Base-by-base conservation (phyloP, 2,113 vertebrate genomes). In the Nerophis ophidion region DNA sequence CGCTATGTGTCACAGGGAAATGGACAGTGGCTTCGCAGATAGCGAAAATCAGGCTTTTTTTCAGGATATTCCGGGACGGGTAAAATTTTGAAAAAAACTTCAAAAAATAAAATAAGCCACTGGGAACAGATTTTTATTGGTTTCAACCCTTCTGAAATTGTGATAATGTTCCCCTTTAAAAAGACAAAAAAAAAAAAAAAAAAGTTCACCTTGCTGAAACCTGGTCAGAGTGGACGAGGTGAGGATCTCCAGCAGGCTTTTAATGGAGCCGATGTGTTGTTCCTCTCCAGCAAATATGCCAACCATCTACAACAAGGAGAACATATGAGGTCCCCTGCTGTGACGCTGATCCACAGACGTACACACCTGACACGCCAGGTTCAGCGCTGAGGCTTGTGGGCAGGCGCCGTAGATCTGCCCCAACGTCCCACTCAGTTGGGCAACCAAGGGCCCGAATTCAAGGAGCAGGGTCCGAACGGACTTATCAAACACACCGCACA, bases 401-500 rank as follows among this genome's bases (percentile, higher is more conserved):
- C 92, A 92, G 53, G 93, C 84, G 69, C 90, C 91, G 65, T 95
- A 99, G 92, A 98, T 94, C 89, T 94, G 93, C 16, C 95, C 93
- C 83, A 98, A 89, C 93, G 97, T 97, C 88, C 95, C 93, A 14
- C 93, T 94, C 77, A 99, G 89, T 84, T 95, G 94, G 58, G 92
- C 86, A 48, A 98, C 95, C 89, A 98, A 93, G 61, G 95, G 95
- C 33, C 94, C 93, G 74, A 98, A 98, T 68, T 95, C 94, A 69
- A 92, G 91, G 51, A 95, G 86, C 48, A 98, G 92, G 2, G 94
- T 98, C 86, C 94, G 94, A 71, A 97, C 92, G 0, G 95, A 97
- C 82, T 98, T 98, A 75, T 95, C 94, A 66, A 99, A 99, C 63
- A 99, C 91, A 44, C 92, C 93, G 40, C 95, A 98, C 64, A 96